phyloP scores from a whole-genome alignment of 2,888 invertebrate species.

The Zelleria hepariella region DNA sequence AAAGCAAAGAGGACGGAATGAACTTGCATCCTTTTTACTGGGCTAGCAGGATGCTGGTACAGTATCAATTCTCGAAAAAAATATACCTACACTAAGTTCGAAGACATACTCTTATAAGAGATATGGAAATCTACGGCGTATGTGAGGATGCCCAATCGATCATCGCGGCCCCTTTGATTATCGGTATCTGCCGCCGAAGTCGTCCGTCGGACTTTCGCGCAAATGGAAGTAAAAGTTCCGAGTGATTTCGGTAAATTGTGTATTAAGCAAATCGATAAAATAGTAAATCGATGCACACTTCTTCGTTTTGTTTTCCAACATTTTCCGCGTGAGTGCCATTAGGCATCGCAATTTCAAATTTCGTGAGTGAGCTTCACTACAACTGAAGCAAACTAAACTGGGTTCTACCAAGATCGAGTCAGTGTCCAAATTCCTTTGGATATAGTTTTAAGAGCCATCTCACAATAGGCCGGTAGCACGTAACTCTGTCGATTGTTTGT shows the following conservation, averaged over 20 bases:
- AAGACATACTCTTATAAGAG: not conserved
- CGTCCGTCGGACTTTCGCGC: slow-evolving; percentile 25
- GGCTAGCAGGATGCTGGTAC: no score
- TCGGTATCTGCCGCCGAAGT: not conserved
- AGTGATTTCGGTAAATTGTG: slow-evolving; percentile 48
- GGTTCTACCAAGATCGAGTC: not conserved
- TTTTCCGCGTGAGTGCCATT: slow-evolving; percentile 54
- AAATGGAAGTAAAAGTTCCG: slow-evolving; percentile 50
- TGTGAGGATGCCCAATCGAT: not conserved
- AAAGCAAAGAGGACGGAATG: no score
- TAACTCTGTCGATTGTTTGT: slow-evolving; percentile 28
- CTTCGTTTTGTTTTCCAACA: slow-evolving; percentile 42
- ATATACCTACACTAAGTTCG: no score
- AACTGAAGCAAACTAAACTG: not conserved
- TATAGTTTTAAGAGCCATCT: slow-evolving; percentile 16
- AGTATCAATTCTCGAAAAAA: no score
- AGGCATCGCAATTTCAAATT: slow-evolving; percentile 5
- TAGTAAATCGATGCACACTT: slow-evolving; percentile 32
- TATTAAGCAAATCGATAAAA: slow-evolving; percentile 47
- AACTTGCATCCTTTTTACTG: no score
- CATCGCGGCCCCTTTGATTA: not conserved
- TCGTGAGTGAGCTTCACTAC: slow-evolving; percentile 19
- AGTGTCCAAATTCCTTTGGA: not conserved
- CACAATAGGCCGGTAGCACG: slow-evolving; percentile 20
- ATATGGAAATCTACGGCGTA: not conserved